phyloP scores from a whole-genome alignment of 2,888 invertebrate genomes.

The Tipula unca region DNA sequence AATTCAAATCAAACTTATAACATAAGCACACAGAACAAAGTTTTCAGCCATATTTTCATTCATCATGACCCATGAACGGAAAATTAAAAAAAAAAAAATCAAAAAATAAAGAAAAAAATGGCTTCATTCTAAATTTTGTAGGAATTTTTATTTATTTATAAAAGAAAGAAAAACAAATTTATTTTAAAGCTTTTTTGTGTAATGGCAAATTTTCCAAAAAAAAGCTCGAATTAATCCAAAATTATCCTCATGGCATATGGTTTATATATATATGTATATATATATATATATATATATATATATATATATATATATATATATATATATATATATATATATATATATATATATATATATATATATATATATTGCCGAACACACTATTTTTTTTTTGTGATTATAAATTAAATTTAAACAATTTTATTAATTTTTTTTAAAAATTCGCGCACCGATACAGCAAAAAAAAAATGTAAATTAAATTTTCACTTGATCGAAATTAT shows the following conservation, averaged over 20 bases:
- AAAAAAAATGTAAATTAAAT: not conserved
- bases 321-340: not conserved
- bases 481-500: not conserved
- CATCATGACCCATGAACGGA: conserved; percentile 17
- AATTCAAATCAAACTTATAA: not conserved
- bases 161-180: not conserved
- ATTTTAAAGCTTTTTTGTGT: not conserved
- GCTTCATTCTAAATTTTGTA: conserved; percentile 15
- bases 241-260: not conserved
- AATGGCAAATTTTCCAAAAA: not conserved
- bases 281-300: not conserved
- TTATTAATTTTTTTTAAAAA: not conserved
- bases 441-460: not conserved
- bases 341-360: not conserved
- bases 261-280: not conserved
- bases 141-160: not conserved
- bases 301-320: not conserved
- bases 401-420: not conserved
- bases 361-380: not conserved
- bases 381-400: not conserved
- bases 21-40: not conserved
- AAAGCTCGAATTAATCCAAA: not conserved
- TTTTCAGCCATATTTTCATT: conserved; percentile 18
- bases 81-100: not conserved
- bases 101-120: not conserved